Evolutionary conservation across 37 sponge, comb jelly and placozoan genomes (phyloP), one percentile per base, ranked within the genome.

Genomic region (Diacarnus erythraeanus): DNA sequence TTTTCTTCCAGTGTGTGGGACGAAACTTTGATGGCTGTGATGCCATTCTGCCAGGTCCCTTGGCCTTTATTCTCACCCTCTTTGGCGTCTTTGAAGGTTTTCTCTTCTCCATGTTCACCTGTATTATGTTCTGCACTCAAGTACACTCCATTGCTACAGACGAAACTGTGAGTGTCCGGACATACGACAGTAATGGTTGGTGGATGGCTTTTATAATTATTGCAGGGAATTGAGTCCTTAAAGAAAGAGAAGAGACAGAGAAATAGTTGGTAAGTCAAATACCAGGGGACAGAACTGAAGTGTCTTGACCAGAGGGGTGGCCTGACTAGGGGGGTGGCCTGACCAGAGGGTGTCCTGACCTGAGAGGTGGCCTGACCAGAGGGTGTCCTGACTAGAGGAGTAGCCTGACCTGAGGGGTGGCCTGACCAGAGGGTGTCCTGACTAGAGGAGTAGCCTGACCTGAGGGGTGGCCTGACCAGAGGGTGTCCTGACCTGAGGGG

Each of bases 71-170:
- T 29, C 77, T 96, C 22, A 92, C 89, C 15, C 68, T 96, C 25
- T 64, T 98, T 37, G 88, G 90, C 9, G 91, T 94, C 43, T 94
- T 98, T 73, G 94, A 94, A 80, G 94, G 91, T 1, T 90, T 98
- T 39, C 86, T 98, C 38, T 98, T 98, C 85, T 92, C 89, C 22
- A 83, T 98, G 18, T 98, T 98, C 78, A 96, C 97, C 23, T 90
- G 92, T 77, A 96, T 94, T 54, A 98, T 98, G 99, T 98, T 92
- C 85, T 86, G 89, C 57, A 89, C 97, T 29, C 99, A 98, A 69
- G 59, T 98, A 23, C 86, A 94, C 83, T 81, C 97, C 68, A 98
- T 98, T 36, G 70, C 71, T n/a, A 84, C 91, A 10, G 99, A 98
- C 61, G 97, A 98, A 74, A 98, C 99, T 34, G 99, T 96, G 57